Evolutionary conservation across 2,797 vertebrate genomes (phyloP).

Genomic region (Pampus argenteus): DNA sequence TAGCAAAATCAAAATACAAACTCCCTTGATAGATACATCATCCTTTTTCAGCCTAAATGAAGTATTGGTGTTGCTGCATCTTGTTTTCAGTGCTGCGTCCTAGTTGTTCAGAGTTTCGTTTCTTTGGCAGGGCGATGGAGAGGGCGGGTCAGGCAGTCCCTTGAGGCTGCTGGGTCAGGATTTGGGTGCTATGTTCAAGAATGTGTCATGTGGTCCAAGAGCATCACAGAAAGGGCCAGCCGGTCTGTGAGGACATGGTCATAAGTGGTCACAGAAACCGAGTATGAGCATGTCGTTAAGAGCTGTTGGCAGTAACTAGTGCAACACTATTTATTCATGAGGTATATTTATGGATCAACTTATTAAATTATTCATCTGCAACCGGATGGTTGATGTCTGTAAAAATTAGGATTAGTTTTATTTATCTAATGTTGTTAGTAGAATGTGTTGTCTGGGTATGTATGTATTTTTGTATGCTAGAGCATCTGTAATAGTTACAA

Average conservation of each 20-base stretch:
- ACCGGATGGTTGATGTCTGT: constrained; percentile 21
- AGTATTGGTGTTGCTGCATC: constrained; percentile 12
- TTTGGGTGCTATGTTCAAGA: constrained; percentile 54
- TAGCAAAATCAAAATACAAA: constrained; percentile 34
- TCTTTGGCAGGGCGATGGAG: constrained; percentile 50
- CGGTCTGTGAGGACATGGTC: constrained; percentile 39
- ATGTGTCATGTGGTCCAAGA: constrained; percentile 44
- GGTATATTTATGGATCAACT: constrained; percentile 46
- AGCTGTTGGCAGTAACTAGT: constrained; percentile 37
- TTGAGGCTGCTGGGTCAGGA: constrained; percentile 52
- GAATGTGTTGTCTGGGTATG: constrained; percentile 10
- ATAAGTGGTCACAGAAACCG: constrained; percentile 50
- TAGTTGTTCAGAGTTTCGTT: constrained; percentile 45
- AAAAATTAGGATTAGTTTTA: constrained; percentile 30
- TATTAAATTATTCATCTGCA: constrained; percentile 57
- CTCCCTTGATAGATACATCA: background rate
- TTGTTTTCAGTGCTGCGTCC: constrained; percentile 40
- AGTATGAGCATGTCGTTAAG: constrained; percentile 44
- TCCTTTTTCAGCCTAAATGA: background rate
- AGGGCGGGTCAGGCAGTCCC: constrained; percentile 34
- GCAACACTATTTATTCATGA: constrained; percentile 58
- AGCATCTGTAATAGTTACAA: constrained; percentile 13
- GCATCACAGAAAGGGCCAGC: constrained; percentile 30
- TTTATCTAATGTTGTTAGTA: constrained; percentile 23
- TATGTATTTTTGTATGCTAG: constrained; percentile 7